phyloP scores from a whole-genome alignment of 2,888 invertebrate species.

The Leucophora obtusa region DNA sequence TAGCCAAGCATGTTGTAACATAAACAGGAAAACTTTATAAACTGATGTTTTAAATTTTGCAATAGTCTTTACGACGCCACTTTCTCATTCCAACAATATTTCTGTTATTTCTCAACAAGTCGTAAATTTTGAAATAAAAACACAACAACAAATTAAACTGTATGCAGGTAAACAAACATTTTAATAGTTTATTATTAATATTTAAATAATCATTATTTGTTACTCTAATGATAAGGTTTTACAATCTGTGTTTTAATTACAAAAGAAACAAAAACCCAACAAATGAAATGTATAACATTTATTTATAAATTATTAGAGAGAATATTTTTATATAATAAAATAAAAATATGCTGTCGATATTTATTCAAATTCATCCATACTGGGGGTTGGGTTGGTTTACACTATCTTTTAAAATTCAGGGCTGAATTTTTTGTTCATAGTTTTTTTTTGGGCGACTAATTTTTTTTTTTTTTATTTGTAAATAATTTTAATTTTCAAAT shows the following conservation, averaged over 20 bases:
- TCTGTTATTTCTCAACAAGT: not conserved
- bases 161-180: slow-evolving; percentile 3
- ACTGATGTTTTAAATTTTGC: not conserved
- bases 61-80: slow-evolving; percentile 1
- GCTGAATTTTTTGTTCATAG: not conserved
- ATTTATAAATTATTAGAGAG: slow-evolving; percentile 12
- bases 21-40: not conserved
- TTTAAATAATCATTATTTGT: not conserved
- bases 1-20: not conserved
- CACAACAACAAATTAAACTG: not conserved
- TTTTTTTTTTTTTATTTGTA: slow-evolving; percentile 10
- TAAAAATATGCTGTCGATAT: not conserved
- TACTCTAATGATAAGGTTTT: not conserved
- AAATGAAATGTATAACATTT: slow-evolving; percentile 53
- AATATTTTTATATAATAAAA: slow-evolving; percentile 2
- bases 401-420: not conserved
- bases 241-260: not conserved
- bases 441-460: not conserved
- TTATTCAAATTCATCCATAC: not conserved
- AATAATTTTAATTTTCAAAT: slow-evolving; percentile 57
- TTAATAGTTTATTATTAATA: not conserved
- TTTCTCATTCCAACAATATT: not conserved
- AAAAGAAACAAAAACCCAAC: slow-evolving; percentile 38
- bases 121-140: not conserved
- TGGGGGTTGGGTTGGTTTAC: not conserved